phyloP scores from a whole-genome alignment of 1,140 invertebrate species.

The Heliconius hermathena region DNA sequence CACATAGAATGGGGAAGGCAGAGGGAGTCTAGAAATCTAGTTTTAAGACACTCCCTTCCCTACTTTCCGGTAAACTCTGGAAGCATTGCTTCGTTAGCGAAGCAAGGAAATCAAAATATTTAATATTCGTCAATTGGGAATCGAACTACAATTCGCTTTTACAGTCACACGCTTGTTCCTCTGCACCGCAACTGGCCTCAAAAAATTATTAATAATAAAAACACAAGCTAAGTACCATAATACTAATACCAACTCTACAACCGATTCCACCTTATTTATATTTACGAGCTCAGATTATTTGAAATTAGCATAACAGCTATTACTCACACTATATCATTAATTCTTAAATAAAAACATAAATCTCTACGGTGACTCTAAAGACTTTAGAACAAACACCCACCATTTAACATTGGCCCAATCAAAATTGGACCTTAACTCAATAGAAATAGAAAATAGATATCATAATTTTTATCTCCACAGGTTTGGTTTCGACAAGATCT shows the following conservation, averaged over 20 bases:
- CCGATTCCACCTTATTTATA: slow-evolving; percentile 57
- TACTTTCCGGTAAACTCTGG: too few species aligned
- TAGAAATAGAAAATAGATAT: slow-evolving; percentile 41
- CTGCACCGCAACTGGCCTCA: too few species aligned
- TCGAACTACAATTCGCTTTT: too few species aligned
- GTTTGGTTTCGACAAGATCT: slow-evolving; percentile 77
- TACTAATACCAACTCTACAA: slow-evolving; percentile 26
- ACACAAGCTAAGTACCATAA: slow-evolving; percentile 1
- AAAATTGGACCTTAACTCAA: slow-evolving; percentile 56
- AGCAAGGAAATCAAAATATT: too few species aligned
- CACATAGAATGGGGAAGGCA: too few species aligned
- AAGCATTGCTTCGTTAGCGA: too few species aligned
- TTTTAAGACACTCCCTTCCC: too few species aligned
- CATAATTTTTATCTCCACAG: slow-evolving; percentile 47
- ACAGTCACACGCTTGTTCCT: too few species aligned
- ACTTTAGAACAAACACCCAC: slow-evolving; percentile 78
- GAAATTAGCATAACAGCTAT: slow-evolving; percentile 79
- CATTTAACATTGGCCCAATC: slow-evolving; percentile 42
- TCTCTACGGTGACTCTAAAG: slow-evolving; percentile 69
- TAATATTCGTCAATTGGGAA: too few species aligned
- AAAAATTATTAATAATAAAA: not conserved
- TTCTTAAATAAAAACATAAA: slow-evolving; percentile 82
- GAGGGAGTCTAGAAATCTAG: too few species aligned
- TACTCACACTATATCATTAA: slow-evolving; percentile 77
- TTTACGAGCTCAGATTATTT: slow-evolving; percentile 68